Conservation (phyloP, 2,797 vertebrate genomes). For the Sebastes kiyomatsui region DNA sequence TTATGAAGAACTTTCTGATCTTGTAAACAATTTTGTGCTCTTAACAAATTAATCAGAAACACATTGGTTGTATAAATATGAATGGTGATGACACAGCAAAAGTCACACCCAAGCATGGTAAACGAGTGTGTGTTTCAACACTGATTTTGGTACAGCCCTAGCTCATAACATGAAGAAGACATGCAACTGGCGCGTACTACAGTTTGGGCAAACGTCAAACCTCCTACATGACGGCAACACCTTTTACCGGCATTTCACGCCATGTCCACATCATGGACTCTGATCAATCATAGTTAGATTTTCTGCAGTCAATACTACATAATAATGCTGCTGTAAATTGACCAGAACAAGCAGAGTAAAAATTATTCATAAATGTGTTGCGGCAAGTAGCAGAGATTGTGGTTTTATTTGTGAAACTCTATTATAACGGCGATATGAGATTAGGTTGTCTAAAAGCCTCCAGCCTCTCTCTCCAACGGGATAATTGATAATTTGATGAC, state of each 20-base stretch:
- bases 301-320: neutral
- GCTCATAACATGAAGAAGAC: neutral
- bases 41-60: too few relatives aligned
- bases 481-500: slow-evolving; percentile 35
- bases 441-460: slow-evolving; percentile 6
- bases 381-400: neutral
- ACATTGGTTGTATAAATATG: too few relatives aligned
- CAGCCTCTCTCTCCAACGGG: slow-evolving; percentile 15
- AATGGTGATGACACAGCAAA: too few relatives aligned
- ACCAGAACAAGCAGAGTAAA: neutral
- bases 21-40: too few relatives aligned
- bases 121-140: too few relatives aligned
- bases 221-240: neutral
- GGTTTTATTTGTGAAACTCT: slow-evolving; percentile 2
- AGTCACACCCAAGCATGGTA: too few relatives aligned
- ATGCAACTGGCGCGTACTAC: neutral
- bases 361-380: neutral
- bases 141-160: too few relatives aligned
- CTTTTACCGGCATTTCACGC: neutral
- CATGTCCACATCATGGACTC: neutral
- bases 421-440: neutral
- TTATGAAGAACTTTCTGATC: too few relatives aligned
- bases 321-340: accelerated
- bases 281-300: neutral
- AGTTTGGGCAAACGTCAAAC: neutral